These are phyloP conservation scores for Andrena trimmerana DNA, from an alignment of 2,888 invertebrate genomes.

Conservation along the genomic window DNA sequence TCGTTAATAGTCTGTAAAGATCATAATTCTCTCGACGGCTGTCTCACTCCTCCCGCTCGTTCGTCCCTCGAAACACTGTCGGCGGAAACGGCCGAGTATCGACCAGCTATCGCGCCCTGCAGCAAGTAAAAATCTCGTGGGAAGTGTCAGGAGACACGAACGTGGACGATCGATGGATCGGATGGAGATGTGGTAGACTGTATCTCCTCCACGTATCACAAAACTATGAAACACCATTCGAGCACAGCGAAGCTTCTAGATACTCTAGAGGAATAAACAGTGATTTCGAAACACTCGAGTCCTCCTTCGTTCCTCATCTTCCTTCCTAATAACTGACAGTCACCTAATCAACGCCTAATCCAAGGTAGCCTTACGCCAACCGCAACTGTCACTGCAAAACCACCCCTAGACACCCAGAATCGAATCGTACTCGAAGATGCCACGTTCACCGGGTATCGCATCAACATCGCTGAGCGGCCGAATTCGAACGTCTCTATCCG, in stretches of 20 bases:
- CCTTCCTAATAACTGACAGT: background rate
- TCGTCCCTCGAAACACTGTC: slow-evolving; percentile 43
- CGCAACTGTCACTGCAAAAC: background rate
- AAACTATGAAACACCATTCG: background rate
- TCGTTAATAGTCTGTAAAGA: slow-evolving; percentile 70
- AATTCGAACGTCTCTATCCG: slow-evolving; percentile 47
- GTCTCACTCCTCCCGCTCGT: slow-evolving; percentile 35
- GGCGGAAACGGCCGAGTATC: slow-evolving; percentile 38
- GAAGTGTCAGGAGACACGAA: background rate
- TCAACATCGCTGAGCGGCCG: background rate
- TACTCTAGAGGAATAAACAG: background rate
- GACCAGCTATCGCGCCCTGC: slow-evolving; percentile 16
- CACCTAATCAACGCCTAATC: background rate
- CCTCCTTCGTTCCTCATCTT: background rate
- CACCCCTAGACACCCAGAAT: background rate
- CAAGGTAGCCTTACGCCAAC: too few relatives aligned
- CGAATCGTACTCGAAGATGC: background rate
- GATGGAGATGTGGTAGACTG: slow-evolving; percentile 1
- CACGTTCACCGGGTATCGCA: background rate
- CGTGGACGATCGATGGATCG: background rate
- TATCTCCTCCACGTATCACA: background rate
- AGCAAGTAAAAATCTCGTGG: background rate
- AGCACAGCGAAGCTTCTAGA: background rate
- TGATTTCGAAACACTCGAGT: background rate
- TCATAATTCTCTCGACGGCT: slow-evolving; percentile 66